Percentiles rank a stretch among this genome's conserved stretches.
These are phyloP conservation scores for Ectropis grisescens DNA, from an alignment of 1,140 invertebrate species.

Conservation along the genomic window DNA sequence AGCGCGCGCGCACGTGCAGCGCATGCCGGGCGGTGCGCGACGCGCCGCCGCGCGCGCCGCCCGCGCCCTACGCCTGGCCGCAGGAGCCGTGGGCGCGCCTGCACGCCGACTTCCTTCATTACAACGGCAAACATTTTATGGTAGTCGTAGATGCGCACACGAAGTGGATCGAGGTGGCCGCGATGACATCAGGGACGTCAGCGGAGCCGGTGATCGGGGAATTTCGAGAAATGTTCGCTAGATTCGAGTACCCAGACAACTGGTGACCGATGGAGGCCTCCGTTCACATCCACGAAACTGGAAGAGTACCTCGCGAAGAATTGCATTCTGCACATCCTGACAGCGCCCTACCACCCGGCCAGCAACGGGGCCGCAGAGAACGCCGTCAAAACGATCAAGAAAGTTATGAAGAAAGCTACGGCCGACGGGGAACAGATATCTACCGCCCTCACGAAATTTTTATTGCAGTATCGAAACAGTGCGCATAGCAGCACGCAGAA, in stretches of 20 bases:
- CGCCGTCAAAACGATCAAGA: conserved; percentile 33
- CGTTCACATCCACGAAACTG: conserved; percentile 18
- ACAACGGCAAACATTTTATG: not conserved
- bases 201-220: not conserved
- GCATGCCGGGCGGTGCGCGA: conserved; percentile 15
- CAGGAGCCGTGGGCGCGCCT: not conserved
- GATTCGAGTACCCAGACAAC: conserved; percentile 15
- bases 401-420: conserved; percentile 16
- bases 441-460: conserved; percentile 12
- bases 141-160: conserved; percentile 2
- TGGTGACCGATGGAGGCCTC: conserved; percentile 22
- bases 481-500: conserved; percentile 14
- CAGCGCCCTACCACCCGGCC: conserved; percentile 22
- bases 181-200: not conserved
- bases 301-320: conserved; percentile 15
- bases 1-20: conserved; percentile 9
- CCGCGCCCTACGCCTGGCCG: conserved; percentile 1
- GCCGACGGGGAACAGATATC: conserved; percentile 4
- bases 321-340: conserved; percentile 15
- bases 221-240: conserved; percentile 3
- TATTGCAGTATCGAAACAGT: conserved; percentile 21
- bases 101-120: conserved; percentile 1
- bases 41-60: conserved; percentile 23
- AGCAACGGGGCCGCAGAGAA: conserved; percentile 33
- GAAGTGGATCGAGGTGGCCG: conserved; percentile 6